Base-by-base conservation (phyloP, 2,797 vertebrate genomes). In the Enteromius paludinosus region DNA sequence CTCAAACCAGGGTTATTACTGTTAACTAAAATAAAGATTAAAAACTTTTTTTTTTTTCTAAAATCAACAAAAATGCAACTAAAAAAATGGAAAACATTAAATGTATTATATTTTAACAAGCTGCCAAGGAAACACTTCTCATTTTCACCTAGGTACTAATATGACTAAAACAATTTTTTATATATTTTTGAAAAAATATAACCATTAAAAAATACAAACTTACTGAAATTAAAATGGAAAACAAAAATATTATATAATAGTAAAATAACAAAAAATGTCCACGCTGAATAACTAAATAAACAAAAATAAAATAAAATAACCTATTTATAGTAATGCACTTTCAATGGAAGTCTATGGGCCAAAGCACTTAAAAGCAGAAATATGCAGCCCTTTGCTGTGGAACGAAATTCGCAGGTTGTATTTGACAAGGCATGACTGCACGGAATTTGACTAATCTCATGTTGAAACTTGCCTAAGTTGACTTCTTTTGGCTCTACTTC, bases 321-420 rank as follows among this genome's bases (percentile, higher is more conserved):
- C 3, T 23, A 43, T 28, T 30, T 49, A 33, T 20, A 72, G 18
- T 72, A 20, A 33, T 52, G 1, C 18, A 52, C 6, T 72, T 52
- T 18, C 10, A 52, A 33, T 2, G 70, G 10, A 72, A n/a, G 18
- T 52, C 28, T 52, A 52, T 11, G 43, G 12, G 15, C 8, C 9
- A 52, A n/a, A 72, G 28, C 10, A n/a, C 54, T 74, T 74, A 38
- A 38, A 56, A 56, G 45, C 17, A 71, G 17, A 33, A 65, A 65
- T 35, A 11, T 10, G 62, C 15, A 65, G 30, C 30, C 20, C 18
- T 38, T 10, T 65, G 33, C 4, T 38, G 64, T 17, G 20, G 8
- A 15, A 74, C 52, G 41, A n/a, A 14, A 41, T 25, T 54, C 2
- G 14, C 35, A 35, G 25, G 18, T 15, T 73, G 18, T 3, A 20